These are phyloP conservation scores for Forbesichthys agassizii DNA, from an alignment of 2,113 vertebrate species.

Conservation along the genomic window DNA sequence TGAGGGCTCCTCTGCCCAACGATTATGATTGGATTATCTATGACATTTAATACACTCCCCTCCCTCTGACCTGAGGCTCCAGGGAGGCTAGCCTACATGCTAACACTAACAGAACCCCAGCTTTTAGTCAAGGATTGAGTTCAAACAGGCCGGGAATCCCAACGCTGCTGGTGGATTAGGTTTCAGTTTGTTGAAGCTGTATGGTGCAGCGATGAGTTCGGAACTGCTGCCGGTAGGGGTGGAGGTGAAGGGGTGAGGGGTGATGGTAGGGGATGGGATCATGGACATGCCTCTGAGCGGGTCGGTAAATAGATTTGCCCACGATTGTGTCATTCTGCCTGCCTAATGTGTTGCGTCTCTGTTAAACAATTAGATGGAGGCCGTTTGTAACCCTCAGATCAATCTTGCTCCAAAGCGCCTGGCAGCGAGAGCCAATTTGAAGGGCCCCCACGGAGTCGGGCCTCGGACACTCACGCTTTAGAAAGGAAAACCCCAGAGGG, in stretches of 20 bases:
- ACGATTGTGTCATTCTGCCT: conserved; percentile 77
- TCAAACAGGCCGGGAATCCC: conserved; percentile 66
- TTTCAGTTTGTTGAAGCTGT: conserved; percentile 60
- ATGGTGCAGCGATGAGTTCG: conserved; percentile 12
- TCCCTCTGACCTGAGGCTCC: conserved; percentile 65
- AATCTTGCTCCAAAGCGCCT: conserved; percentile 72
- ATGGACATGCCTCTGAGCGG: conserved; percentile 51
- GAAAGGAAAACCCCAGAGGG: conserved; percentile 52
- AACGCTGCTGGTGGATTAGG: conserved; percentile 67
- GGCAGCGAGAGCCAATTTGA: conserved; percentile 76
- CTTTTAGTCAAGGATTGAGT: conserved; percentile 74
- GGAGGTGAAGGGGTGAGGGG: conserved; percentile 18
- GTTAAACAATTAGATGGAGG: conserved; percentile 76
- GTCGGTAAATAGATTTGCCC: conserved; percentile 75
- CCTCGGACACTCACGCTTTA: conserved; percentile 46
- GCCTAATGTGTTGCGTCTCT: conserved; percentile 77
- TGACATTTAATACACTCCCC: conserved; percentile 69
- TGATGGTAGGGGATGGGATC: conserved; percentile 54
- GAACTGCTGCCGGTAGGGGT: conserved; percentile 14
- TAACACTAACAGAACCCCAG: conserved; percentile 64
- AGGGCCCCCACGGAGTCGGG: conserved; percentile 56
- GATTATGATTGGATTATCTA: conserved; percentile 69
- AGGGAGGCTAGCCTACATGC: conserved; percentile 55
- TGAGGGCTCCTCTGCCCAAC: conserved; percentile 53
- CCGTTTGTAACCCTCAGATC: conserved; percentile 79